Conservation (phyloP, 2,113 vertebrate genomes). For the Hippocampus barbouri region DNA sequence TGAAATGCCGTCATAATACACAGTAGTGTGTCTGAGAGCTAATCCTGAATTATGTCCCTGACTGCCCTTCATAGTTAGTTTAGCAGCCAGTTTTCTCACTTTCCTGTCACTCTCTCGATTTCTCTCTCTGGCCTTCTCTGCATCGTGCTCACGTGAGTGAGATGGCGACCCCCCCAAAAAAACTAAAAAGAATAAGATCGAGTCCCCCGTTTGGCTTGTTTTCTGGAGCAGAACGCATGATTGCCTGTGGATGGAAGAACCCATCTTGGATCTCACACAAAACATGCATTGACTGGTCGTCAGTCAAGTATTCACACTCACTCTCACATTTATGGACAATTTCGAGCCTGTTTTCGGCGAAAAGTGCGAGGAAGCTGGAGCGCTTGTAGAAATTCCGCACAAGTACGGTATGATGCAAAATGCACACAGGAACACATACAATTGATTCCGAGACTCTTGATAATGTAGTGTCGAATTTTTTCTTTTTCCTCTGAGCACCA, state of each 20-base stretch:
- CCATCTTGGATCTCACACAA: background rate
- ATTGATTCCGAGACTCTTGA: too few species aligned
- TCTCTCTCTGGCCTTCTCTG: constrained; percentile 46
- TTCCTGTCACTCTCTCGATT: constrained; percentile 27
- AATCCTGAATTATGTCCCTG: constrained; percentile 8
- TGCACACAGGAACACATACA: too few species aligned
- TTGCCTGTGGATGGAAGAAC: constrained; percentile 62
- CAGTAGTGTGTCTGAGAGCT: background rate
- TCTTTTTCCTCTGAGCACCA: too few species aligned
- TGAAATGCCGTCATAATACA: background rate
- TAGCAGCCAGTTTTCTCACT: constrained; percentile 31
- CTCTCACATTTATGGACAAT: too few species aligned
- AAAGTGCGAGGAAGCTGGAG: too few species aligned
- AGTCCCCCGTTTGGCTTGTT: constrained; percentile 55
- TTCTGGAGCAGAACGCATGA: constrained; percentile 69
- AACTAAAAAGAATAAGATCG: constrained; percentile 17
- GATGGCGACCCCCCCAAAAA: constrained; percentile 30
- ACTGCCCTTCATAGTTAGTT: constrained; percentile 26
- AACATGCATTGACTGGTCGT: background rate
- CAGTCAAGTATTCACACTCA: too few species aligned
- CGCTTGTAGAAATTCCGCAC: too few species aligned
- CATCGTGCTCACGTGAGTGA: constrained; percentile 61
- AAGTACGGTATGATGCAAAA: too few species aligned
- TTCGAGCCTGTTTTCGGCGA: too few species aligned
- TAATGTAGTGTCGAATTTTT: too few species aligned